phyloP scores from a whole-genome alignment of 2,113 vertebrate genomes.

The Mus pahari region DNA sequence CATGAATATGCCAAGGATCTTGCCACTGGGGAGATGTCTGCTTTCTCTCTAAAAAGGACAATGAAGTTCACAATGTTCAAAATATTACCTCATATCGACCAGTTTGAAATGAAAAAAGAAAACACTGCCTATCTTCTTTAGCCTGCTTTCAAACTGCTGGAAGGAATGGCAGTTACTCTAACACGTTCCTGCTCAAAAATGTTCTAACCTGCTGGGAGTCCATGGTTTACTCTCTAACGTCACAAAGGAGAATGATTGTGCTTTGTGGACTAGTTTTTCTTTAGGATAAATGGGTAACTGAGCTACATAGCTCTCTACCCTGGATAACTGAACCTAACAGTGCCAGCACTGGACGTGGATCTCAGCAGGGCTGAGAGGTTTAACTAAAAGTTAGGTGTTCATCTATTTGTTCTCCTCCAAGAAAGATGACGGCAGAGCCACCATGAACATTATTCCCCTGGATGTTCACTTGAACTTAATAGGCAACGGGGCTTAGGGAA shows the following conservation, averaged over 20 bases:
- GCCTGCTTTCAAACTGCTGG: not conserved
- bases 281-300: not conserved
- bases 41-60: slow-evolving; percentile 50
- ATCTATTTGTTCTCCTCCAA: slow-evolving; percentile 49
- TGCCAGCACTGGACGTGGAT: not conserved
- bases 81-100: slow-evolving; percentile 33
- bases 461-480: not conserved
- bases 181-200: not conserved
- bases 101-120: slow-evolving; percentile 36
- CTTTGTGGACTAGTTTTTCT: slow-evolving; percentile 18
- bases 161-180: slow-evolving; percentile 43
- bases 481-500: not conserved
- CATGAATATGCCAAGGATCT: not conserved
- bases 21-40: not conserved
- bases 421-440: slow-evolving; percentile 55
- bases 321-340: slow-evolving; percentile 43
- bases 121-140: slow-evolving; percentile 12
- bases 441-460: slow-evolving; percentile 58
- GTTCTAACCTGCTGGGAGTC: not conserved
- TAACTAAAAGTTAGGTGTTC: slow-evolving; percentile 34
- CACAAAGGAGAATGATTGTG: slow-evolving; percentile 61
- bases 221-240: not conserved
- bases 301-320: slow-evolving; percentile 27
- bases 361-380: not conserved
- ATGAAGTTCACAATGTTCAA: slow-evolving; percentile 11